Conservation (phyloP, 2,113 vertebrate species). For the Hemichromis elongatus region DNA sequence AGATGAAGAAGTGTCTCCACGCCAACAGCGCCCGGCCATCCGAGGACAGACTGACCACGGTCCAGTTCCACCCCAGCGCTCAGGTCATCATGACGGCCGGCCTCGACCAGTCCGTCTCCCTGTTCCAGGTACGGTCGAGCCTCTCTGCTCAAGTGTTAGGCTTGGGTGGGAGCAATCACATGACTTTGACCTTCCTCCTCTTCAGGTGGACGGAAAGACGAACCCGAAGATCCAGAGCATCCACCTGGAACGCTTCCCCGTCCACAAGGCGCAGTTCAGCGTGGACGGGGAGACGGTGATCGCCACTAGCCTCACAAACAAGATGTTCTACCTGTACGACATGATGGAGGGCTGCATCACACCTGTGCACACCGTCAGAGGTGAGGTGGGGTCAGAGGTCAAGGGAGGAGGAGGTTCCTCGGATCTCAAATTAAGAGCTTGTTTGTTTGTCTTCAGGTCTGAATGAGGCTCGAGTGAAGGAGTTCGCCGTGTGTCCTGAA, state of each 20-base stretch:
- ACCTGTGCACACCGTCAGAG: slow-evolving; percentile 81
- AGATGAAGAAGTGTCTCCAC: slow-evolving; percentile 84
- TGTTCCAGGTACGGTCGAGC: slow-evolving; percentile 83
- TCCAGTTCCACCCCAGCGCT: slow-evolving; percentile 90
- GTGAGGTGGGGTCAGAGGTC: slow-evolving; percentile 50
- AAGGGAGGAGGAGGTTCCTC: background rate
- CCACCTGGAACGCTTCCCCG: slow-evolving; percentile 86
- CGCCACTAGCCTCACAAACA: slow-evolving; percentile 83
- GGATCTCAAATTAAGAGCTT: background rate
- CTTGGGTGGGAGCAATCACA: background rate
- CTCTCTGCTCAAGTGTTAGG: background rate
- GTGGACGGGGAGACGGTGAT: slow-evolving; percentile 83
- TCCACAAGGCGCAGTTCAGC: slow-evolving; percentile 85
- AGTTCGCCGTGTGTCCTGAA: slow-evolving; percentile 87
- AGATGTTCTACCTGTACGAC: slow-evolving; percentile 91
- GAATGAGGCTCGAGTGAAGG: slow-evolving; percentile 79
- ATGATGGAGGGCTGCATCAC: slow-evolving; percentile 88
- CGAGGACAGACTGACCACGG: slow-evolving; percentile 71
- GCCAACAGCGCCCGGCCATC: slow-evolving; percentile 82
- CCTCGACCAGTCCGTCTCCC: slow-evolving; percentile 79
- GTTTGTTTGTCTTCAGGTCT: slow-evolving; percentile 74
- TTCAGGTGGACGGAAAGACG: slow-evolving; percentile 88
- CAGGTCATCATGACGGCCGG: slow-evolving; percentile 92
- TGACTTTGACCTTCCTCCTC: background rate
- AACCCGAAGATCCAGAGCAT: slow-evolving; percentile 95